Base-by-base conservation (phyloP, 2,113 vertebrate species). In the Grus americana region DNA sequence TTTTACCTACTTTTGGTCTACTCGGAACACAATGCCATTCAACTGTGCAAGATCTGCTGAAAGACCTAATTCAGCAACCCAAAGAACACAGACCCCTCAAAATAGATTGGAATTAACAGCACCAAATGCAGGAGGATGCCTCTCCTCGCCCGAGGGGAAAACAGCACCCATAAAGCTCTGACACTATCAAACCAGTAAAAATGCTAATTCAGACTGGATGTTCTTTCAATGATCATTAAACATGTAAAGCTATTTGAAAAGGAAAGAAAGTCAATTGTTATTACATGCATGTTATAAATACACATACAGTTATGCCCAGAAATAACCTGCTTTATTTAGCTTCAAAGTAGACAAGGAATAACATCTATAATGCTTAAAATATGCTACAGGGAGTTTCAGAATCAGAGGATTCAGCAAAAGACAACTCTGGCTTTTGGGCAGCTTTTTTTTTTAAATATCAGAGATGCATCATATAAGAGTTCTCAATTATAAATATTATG, bases 291-390 rank as follows among this genome's bases (percentile, higher is more conserved):
- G 19, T 47, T 66, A 15, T 12, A 70, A 76, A 68, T 30, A 55
- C 49, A 36, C 12, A 26, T 12, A 49, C 9, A 57, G 57, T n/a
- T 58, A 27, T 12, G 12, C 61, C 38, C 54, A 76, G 3, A 6
- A 89, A 68, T 44, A 36, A 57, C 30, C 57, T 27, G 29, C 40
- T 91, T 68, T 76, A 29, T 80, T 75, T 63, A 38, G 49, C n/a
- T 78, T 80, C 49, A 47, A 86, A 62, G 46, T 3, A 26, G 49
- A 17, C 29, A 19, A 82, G 32, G 79, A 79, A 73, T 57, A 52
- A 42, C 0, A 0, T n/a, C 62, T 32, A 12, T 3, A 44, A 29
- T 2, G 5, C 11, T 72, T 40, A 12, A 72, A 88, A 86, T n/a
- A 54, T 7, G 14, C 44, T 17, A 49, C 11, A 12, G 46, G 36